Evolutionary conservation across 2,797 vertebrate genomes (phyloP).

Genomic region (Vespertilio murinus): DNA sequence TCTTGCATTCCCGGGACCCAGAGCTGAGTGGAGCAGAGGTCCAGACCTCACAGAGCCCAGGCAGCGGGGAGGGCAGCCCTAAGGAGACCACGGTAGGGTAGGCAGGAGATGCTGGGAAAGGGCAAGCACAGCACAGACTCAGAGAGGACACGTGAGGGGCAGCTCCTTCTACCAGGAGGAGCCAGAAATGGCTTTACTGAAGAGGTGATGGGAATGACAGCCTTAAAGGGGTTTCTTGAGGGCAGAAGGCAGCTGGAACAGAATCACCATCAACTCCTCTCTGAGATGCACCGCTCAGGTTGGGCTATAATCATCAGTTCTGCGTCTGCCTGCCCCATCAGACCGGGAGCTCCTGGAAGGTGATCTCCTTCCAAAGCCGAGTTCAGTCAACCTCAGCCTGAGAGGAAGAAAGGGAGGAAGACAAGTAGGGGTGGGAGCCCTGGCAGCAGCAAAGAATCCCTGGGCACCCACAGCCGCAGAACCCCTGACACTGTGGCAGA

Average conservation of each 20-base stretch:
- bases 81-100: background rate
- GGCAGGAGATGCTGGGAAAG: background rate
- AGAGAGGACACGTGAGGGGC: background rate
- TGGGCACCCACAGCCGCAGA: fast-evolving
- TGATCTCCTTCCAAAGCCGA: background rate
- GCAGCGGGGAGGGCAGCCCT: background rate
- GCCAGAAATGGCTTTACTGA: background rate
- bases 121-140: background rate
- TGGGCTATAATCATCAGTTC: fast-evolving
- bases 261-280: background rate
- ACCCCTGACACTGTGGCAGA: background rate
- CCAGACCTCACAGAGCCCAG: background rate
- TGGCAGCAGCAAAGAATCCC: background rate
- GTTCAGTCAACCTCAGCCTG: background rate
- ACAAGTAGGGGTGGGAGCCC: no score
- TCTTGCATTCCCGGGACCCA: background rate
- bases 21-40: background rate
- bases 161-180: background rate
- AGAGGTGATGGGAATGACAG: background rate
- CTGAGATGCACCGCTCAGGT: background rate
- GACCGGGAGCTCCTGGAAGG: background rate
- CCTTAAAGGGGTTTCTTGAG: background rate
- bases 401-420: background rate
- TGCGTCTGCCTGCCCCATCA: background rate
- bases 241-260: background rate